Evolutionary conservation across 2,888 invertebrate species (phyloP).

Genomic region (Nomada fabriciana): DNA sequence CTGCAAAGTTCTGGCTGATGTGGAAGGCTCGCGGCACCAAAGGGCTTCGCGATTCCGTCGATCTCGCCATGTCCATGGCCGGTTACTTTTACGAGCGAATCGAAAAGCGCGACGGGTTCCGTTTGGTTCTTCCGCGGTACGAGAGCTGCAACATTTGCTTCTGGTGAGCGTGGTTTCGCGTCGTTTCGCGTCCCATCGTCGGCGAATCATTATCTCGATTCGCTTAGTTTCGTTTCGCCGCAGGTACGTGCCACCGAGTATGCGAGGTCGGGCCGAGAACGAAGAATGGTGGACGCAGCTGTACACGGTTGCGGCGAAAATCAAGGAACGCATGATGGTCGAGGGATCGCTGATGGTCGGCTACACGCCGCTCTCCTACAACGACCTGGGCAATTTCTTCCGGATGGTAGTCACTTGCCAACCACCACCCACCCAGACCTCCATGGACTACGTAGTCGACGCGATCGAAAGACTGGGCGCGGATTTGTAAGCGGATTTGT

Average conservation of each 20-base stretch:
- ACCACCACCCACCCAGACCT: constrained; percentile 86
- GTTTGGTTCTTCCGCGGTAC: constrained; percentile 87
- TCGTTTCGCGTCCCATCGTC: not conserved
- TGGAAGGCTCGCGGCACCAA: constrained; percentile 92
- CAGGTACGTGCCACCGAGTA: constrained; percentile 87
- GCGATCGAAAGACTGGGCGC: constrained; percentile 88
- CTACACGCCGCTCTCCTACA: constrained; percentile 89
- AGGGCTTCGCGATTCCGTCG: constrained; percentile 87
- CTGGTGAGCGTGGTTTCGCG: constrained; percentile 88
- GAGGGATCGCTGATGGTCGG: constrained; percentile 90
- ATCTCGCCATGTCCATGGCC: constrained; percentile 88
- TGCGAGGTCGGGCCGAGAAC: constrained; percentile 83
- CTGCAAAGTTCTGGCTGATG: constrained; percentile 97
- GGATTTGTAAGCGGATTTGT: constrained; percentile 63
- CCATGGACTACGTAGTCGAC: constrained; percentile 88
- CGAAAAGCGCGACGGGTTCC: constrained; percentile 86
- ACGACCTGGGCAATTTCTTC: constrained; percentile 90
- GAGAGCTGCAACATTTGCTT: constrained; percentile 95
- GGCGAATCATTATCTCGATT: not conserved
- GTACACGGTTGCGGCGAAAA: constrained; percentile 87
- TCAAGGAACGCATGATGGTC: constrained; percentile 89
- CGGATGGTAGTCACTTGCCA: constrained; percentile 91
- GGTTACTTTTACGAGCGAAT: constrained; percentile 86
- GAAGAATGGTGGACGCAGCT: constrained; percentile 86
- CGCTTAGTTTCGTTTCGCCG: not conserved